Conservation (phyloP, 1,140 invertebrate genomes). For the Drosophila virilis region DNA sequence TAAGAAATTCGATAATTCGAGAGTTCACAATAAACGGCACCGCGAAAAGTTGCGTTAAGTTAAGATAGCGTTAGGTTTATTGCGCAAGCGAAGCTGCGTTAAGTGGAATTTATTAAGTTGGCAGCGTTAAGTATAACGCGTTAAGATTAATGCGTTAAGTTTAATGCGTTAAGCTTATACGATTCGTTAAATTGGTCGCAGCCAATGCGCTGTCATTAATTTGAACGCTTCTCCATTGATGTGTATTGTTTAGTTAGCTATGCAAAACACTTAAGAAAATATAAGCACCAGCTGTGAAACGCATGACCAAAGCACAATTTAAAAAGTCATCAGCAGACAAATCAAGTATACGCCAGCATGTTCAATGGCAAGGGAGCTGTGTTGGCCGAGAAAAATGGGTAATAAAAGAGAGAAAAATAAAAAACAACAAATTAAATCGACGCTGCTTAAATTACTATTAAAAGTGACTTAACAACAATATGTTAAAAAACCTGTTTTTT, state of each 20-base stretch:
- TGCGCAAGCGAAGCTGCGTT: neutral
- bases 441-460: neutral
- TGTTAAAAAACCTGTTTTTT: constrained; percentile 25
- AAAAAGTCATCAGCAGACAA: constrained; percentile 10
- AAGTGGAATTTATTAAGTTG: neutral
- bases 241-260: neutral
- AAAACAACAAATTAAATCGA: constrained; percentile 12
- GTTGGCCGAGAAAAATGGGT: constrained; percentile 73
- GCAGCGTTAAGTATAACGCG: neutral
- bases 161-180: neutral
- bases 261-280: constrained; percentile 5
- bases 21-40: neutral
- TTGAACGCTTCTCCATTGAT: constrained; percentile 3
- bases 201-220: neutral
- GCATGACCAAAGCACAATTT: constrained; percentile 11
- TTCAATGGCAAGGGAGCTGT: constrained; percentile 55
- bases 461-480: constrained; percentile 6
- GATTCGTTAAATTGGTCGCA: neutral
- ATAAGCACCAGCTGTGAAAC: constrained; percentile 15
- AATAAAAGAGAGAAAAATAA: constrained; percentile 32
- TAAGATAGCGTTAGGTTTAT: neutral
- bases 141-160: neutral
- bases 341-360: constrained; percentile 59
- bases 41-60: constrained; percentile 28
- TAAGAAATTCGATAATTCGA: neutral